Conservation (phyloP, 2,113 vertebrate genomes). For the Gnathonemus echidnorhynchus region DNA sequence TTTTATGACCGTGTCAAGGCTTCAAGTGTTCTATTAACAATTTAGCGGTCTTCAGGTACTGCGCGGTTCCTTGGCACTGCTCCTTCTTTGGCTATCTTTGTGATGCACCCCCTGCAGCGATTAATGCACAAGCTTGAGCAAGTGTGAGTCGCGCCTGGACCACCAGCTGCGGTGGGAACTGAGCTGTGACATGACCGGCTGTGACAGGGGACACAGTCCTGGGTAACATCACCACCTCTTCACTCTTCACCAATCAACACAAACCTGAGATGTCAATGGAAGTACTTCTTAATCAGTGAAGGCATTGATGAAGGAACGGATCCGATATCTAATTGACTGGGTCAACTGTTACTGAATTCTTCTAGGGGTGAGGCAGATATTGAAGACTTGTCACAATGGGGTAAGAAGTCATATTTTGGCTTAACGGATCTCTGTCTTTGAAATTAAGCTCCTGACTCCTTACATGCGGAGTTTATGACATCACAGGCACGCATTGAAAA, state of each 20-base stretch:
- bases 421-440: not conserved
- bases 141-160: not conserved
- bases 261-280: not conserved
- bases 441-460: not conserved
- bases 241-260: not conserved
- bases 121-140: too few relatives aligned
- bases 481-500: not conserved
- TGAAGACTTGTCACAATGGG: not conserved
- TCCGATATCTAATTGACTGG: not conserved
- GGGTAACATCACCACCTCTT: not conserved
- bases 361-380: not conserved
- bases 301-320: not conserved
- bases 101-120: not conserved
- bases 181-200: not conserved
- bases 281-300: not conserved
- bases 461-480: not conserved
- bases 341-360: not conserved
- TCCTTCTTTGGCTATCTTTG: not conserved
- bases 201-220: not conserved
- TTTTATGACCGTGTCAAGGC: not conserved
- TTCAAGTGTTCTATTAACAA: not conserved
- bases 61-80: not conserved
- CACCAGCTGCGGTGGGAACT: not conserved
- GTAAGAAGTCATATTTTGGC: not conserved
- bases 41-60: not conserved